Conservation (phyloP, 1,140 invertebrate species). For the Bombus confusus region DNA sequence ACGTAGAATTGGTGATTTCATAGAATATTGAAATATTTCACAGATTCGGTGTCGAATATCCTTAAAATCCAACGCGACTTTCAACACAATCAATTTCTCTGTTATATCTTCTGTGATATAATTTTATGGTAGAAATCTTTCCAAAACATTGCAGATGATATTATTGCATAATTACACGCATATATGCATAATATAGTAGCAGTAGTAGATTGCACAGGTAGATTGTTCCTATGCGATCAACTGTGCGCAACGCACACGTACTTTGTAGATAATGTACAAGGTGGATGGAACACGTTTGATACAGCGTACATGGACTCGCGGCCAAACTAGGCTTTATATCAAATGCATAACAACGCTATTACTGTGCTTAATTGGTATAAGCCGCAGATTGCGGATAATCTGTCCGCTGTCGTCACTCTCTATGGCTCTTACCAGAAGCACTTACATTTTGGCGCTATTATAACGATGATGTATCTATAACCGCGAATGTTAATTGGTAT, state of each 20-base stretch:
- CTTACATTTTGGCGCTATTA: background rate
- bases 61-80: too few species aligned
- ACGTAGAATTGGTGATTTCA: too few species aligned
- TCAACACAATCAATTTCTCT: too few species aligned
- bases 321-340: slow-evolving; percentile 70
- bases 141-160: background rate
- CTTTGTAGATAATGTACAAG: slow-evolving; percentile 53
- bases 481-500: background rate
- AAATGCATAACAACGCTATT: slow-evolving; percentile 72
- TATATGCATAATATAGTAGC: background rate
- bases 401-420: background rate
- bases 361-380: slow-evolving; percentile 71
- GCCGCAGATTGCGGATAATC: slow-evolving; percentile 68
- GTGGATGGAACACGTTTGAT: slow-evolving; percentile 55
- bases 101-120: too few species aligned
- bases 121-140: too few species aligned
- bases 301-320: slow-evolving; percentile 50
- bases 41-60: too few species aligned
- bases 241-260: slow-evolving; percentile 11
- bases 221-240: slow-evolving; percentile 23
- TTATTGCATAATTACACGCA: background rate
- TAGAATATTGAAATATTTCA: too few species aligned
- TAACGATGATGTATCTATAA: background rate
- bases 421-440: background rate
- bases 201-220: slow-evolving; percentile 45